These are phyloP conservation scores for Actenoides hombroni DNA, from an alignment of 2,113 vertebrate genomes.

Conservation along the genomic window DNA sequence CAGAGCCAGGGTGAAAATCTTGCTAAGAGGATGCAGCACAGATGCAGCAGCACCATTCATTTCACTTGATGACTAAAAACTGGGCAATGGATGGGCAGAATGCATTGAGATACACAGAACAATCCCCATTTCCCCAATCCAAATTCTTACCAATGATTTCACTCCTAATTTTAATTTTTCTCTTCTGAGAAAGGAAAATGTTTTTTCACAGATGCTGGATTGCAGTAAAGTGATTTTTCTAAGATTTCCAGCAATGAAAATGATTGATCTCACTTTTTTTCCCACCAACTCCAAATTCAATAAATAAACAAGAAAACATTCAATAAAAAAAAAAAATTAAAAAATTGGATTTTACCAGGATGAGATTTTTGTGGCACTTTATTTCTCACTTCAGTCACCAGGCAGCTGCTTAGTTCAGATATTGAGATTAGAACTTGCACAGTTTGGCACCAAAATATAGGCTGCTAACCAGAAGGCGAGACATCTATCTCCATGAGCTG, in stretches of 20 bases:
- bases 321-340: background rate
- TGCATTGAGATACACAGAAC: background rate
- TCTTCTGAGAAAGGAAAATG: background rate
- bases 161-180: background rate
- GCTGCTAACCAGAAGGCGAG: background rate
- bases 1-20: background rate
- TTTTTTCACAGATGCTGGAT: background rate
- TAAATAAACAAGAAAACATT: background rate
- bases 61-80: background rate
- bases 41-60: background rate
- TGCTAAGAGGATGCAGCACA: fast-evolving
- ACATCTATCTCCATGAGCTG: background rate
- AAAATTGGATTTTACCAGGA: background rate
- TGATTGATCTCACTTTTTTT: background rate
- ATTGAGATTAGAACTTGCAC: background rate
- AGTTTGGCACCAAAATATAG: background rate
- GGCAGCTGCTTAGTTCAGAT: background rate
- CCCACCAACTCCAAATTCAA: background rate
- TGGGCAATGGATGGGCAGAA: background rate
- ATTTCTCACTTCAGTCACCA: slow-evolving; percentile 40
- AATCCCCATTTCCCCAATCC: background rate
- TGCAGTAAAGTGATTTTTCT: background rate
- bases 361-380: background rate
- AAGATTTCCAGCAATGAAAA: background rate
- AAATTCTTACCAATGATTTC: background rate